Evolutionary conservation across 1,140 invertebrate genomes (phyloP), one percentile per base, ranked within the genome.

Genomic region (Pseudomyrmex cubaensis): DNA sequence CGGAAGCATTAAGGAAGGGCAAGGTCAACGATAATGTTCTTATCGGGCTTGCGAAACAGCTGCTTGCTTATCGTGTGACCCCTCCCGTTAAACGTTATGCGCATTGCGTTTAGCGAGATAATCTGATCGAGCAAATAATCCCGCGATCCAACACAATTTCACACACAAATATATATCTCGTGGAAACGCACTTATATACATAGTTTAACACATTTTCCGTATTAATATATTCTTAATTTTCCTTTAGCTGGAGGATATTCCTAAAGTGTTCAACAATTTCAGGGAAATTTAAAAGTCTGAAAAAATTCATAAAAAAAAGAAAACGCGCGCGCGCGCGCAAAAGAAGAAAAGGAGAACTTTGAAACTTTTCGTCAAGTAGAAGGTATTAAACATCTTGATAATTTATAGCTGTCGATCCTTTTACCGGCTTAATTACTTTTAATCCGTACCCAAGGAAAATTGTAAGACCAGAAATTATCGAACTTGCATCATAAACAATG

Each of bases 21-120:
- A 87, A 87, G 86, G 86, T 87, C 85, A 87, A 87, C 85, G 54
- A 61, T 82, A 84, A 87, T 63, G 62, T 73, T 77, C 82, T 76
- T 87, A 87, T 87, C 86, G 78, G 25, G 46, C 74, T 78, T 75
- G 59, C 22, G 63, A 87, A 87, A 87, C 85, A 87, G 86, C 74
- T 87, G 86, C 72, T 87, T 84, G 86, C 86, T 84, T 87, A 87
- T 87, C 86, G 63, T 48, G 46, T 72, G 82, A 70, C 76, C 35
- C 63, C 57, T 72, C 76, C 54, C 82, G 85, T 86, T 86, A 86
- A 86, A 86, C 75, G 67, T 88, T 83, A 78, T 74, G 63, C 73
- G 22, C 64, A 67, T 70, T 84, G 67, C 72, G 87, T 89, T 91
- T 87, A 74, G 35, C 48, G 64, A 25, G 84, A 85, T 78, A 88